Evolutionary conservation across 2,888 invertebrate genomes (phyloP).

Genomic region (Drosophila infuscata): DNA sequence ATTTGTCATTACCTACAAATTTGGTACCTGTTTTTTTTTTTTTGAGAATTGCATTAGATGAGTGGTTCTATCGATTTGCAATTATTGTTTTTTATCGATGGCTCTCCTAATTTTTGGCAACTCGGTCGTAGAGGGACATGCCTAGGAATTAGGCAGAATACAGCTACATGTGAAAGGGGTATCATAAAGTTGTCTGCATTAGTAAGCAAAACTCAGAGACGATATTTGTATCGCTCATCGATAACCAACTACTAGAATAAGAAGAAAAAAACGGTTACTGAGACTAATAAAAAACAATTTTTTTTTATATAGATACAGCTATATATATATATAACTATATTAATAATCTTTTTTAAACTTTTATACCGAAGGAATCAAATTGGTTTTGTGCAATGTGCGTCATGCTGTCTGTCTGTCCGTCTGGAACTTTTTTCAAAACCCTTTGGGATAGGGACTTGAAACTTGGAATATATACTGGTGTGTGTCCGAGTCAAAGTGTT

Average conservation of each 20-base stretch:
- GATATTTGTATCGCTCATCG: not conserved
- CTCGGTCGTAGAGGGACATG: not conserved
- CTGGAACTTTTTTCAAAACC: no score
- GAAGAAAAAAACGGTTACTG: not conserved
- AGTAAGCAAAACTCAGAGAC: not conserved
- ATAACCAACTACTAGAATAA: not conserved
- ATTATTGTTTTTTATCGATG: not conserved
- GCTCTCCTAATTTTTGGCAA: not conserved
- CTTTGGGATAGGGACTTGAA: no score
- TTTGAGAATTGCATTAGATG: not conserved
- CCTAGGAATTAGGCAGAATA: not conserved
- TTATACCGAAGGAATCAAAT: no score
- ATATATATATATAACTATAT: not conserved
- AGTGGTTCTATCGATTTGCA: not conserved
- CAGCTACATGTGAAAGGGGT: not conserved
- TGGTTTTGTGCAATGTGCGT: no score
- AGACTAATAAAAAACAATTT: no score
- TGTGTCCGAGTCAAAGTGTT: no score
- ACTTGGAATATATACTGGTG: no score
- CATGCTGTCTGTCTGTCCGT: no score
- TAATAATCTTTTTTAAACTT: no score
- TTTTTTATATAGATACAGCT: not conserved
- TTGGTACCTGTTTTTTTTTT: not conserved
- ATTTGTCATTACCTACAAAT: not conserved
- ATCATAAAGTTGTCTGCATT: not conserved